Conservation (phyloP, 2,888 invertebrate species). For the Lucinisca nassula region DNA sequence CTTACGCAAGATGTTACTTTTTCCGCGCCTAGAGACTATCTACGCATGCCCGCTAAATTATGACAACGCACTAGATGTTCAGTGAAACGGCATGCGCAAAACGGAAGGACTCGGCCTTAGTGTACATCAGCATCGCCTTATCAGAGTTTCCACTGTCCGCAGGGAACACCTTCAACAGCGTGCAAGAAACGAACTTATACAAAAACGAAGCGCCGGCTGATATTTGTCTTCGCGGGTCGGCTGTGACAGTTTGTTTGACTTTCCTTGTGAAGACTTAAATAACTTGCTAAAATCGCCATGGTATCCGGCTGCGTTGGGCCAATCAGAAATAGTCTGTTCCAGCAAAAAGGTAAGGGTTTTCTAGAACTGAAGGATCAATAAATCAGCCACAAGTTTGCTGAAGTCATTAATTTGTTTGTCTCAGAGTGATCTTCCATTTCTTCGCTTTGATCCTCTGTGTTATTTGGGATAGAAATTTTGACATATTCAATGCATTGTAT, state of each 20-base stretch:
- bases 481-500: constrained; percentile 76
- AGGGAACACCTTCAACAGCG: too few species aligned
- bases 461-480: constrained; percentile 56
- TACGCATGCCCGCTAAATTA: neutral
- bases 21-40: neutral
- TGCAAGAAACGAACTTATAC: too few species aligned
- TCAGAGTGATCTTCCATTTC: constrained; percentile 8
- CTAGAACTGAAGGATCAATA: neutral
- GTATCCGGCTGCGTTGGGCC: neutral
- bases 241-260: too few species aligned
- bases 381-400: constrained; percentile 6
- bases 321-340: neutral
- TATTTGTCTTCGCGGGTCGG: too few species aligned
- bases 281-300: constrained; percentile 1
- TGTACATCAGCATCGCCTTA: too few species aligned
- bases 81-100: too few species aligned
- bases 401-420: constrained; percentile 19
- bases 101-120: too few species aligned
- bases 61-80: too few species aligned
- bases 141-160: too few species aligned
- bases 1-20: neutral
- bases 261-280: neutral
- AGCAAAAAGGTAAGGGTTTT: neutral
- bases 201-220: too few species aligned
- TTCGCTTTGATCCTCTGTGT: constrained; percentile 44